Evolutionary conservation across 64 coral and sea anemone species (phyloP).

Genomic region (Porites lutea): DNA sequence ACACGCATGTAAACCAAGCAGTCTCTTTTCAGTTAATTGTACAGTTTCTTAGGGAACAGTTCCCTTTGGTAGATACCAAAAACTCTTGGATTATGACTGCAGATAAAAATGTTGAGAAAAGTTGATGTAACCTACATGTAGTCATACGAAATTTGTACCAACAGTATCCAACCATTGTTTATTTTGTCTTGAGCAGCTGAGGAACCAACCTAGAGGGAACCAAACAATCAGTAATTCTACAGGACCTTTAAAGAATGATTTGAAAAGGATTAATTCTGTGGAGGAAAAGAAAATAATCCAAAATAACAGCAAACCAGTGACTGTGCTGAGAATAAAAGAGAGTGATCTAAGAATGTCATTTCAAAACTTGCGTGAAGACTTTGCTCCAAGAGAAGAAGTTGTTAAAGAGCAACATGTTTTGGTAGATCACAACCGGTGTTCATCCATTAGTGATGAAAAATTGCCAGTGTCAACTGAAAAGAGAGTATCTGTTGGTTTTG

Average conservation of each 20-base stretch:
- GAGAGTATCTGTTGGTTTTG: background rate
- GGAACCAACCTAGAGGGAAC: background rate
- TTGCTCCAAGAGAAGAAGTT: background rate
- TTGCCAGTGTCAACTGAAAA: background rate
- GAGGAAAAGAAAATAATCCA: background rate
- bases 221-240: background rate
- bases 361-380: background rate
- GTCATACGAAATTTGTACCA: background rate
- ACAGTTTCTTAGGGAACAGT: too few species aligned
- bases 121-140: too few species aligned
- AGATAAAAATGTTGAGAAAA: too few species aligned
- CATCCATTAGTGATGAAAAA: background rate
- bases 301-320: background rate
- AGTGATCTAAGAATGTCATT: constrained; percentile 9
- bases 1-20: too few species aligned
- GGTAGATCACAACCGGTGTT: background rate
- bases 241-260: background rate
- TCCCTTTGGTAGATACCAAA: too few species aligned
- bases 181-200: background rate
- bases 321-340: constrained; percentile 36
- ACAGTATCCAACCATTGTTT: background rate
- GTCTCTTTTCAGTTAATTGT: too few species aligned
- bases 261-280: background rate
- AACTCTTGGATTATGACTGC: too few species aligned
- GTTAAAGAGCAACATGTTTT: background rate